Evolutionary conservation across 2,113 vertebrate genomes (phyloP), one percentile per base, ranked within the genome.

Genomic region (Vidua chalybeata): DNA sequence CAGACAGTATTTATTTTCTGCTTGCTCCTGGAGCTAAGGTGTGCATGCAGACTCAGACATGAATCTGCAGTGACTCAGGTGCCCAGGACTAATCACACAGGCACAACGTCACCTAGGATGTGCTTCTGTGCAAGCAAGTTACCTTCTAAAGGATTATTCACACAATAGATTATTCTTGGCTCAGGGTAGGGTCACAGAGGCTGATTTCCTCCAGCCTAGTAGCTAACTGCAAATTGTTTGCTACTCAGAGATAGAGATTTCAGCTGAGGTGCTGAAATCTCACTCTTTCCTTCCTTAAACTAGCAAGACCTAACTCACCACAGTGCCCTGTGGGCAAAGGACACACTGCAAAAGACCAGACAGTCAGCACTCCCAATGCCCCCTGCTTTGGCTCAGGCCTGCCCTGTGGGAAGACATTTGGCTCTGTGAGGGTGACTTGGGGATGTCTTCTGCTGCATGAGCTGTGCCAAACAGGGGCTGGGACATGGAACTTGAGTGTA

Each of bases 111-210:
- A 89, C 66, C 83, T 86, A 56, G 89, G 55, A 7, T 73, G 51
- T 48, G 22, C 78, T 80, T 59, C 48, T 74, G 58, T 49, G 59
- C 86, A 78, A 79, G 82, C 78, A 77, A 61, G 88, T 62, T 93
- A 61, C 73, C 83, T 93, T 88, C 88, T 27, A 26, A 90, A 76
- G 94, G 84, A 90, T 96, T 91, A 93, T 62, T 78, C 81, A 87
- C 78, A 91, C 69, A 62, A 55, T n/a, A 88, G 78, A 84, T 49
- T 82, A 72, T 61, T 84, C 74, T 26, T 62, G 74, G 62, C 62
- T 94, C 58, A 76, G 55, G 54, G 79, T 54, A 84, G 3, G 90
- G 84, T 94, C 90, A 71, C 23, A 63, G 41, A 78, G 73, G 30
- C 68, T 72, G 84, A 72, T 61, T 71, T 78, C 33, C 59, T 80